Conservation (phyloP, 2,888 invertebrate species). For the Xestia rhomboidea region DNA sequence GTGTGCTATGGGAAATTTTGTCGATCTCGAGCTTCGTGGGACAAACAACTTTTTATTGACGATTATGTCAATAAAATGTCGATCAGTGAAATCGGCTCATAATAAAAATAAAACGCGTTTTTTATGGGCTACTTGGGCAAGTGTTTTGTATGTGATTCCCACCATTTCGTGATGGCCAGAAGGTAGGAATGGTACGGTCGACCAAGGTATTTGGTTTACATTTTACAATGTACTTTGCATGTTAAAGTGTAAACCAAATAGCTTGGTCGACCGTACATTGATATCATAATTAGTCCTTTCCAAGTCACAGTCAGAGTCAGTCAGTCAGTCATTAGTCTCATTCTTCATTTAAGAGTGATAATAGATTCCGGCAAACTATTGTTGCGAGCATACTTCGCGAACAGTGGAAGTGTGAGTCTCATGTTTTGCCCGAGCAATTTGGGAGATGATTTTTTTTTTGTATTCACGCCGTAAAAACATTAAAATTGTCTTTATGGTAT, state of each 20-base stretch:
- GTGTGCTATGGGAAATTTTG: constrained; percentile 43
- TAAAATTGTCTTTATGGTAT: neutral
- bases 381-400: neutral
- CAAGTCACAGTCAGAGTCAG: too few species aligned
- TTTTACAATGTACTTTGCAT: too few species aligned
- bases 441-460: neutral
- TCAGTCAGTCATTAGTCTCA: too few species aligned
- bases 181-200: neutral
- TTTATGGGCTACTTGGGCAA: neutral
- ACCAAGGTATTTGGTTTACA: too few species aligned
- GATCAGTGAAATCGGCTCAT: constrained; percentile 31
- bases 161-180: neutral
- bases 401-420: neutral
- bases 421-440: neutral
- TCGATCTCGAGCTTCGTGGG: constrained; percentile 12
- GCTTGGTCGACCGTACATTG: too few species aligned
- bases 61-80: constrained; percentile 21
- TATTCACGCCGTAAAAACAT: neutral
- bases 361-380: neutral
- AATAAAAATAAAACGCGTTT: neutral
- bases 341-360: neutral
- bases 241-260: too few species aligned
- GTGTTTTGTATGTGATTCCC: neutral
- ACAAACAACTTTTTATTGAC: constrained; percentile 34
- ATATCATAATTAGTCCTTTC: neutral